These are phyloP conservation scores for Propsilocerus akamusi DNA, from an alignment of 1,140 invertebrate genomes.

Conservation along the genomic window DNA sequence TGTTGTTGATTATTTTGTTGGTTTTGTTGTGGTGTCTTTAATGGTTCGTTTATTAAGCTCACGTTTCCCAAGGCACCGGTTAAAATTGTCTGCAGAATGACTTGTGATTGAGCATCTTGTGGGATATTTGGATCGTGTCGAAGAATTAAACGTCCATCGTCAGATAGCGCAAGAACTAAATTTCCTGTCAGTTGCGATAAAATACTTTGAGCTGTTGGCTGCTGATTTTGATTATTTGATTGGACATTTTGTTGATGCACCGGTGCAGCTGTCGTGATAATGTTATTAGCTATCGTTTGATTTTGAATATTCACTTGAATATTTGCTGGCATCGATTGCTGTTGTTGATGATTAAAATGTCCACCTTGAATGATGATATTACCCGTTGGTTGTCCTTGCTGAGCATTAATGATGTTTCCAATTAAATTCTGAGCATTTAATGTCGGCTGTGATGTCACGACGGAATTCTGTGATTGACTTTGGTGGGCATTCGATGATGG, in stretches of 20 bases:
- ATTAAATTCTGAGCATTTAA: neutral
- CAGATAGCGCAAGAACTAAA: constrained; percentile 19
- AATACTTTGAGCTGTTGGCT: constrained; percentile 14
- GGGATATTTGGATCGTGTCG: constrained; percentile 21
- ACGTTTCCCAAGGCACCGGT: constrained; percentile 22
- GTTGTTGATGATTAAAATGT: neutral
- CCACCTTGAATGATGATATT: neutral
- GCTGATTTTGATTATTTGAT: neutral
- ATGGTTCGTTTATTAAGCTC: constrained; percentile 23
- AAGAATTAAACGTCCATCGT: constrained; percentile 20
- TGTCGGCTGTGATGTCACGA: neutral
- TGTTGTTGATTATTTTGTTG: neutral
- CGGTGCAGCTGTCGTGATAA: neutral
- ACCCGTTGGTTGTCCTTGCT: neutral
- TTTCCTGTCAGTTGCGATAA: constrained; percentile 21
- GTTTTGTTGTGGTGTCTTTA: constrained; percentile 7
- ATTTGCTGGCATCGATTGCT: neutral
- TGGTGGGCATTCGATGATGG: neutral
- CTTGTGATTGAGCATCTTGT: constrained; percentile 22
- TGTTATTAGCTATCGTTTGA: neutral
- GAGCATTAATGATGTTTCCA: neutral
- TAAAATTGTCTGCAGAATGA: constrained; percentile 20
- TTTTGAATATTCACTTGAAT: constrained; percentile 1
- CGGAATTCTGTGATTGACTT: neutral
- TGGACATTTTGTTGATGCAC: neutral